phyloP scores from a whole-genome alignment of 1,140 invertebrate genomes.

The Plutomurus gul region DNA sequence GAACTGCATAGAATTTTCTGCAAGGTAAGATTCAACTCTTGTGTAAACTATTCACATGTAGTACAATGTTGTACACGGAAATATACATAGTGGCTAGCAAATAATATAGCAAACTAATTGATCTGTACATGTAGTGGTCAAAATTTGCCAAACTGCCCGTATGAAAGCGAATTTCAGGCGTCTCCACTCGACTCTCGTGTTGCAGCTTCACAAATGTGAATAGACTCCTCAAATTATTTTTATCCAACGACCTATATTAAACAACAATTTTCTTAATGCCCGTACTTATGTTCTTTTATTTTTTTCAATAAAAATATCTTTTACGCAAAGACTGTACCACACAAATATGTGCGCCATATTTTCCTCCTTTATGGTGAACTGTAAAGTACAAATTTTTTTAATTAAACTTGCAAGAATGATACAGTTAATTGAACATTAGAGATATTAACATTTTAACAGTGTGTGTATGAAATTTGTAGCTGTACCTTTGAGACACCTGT shows the following conservation, averaged over 20 bases:
- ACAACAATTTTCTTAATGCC: too few relatives aligned
- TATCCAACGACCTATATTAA: too few relatives aligned
- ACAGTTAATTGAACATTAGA: too few relatives aligned
- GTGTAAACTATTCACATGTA: neutral
- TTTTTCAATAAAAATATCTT: too few relatives aligned
- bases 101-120: neutral
- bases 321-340: too few relatives aligned
- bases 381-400: neutral
- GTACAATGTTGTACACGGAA: too few relatives aligned
- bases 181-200: neutral
- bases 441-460: too few relatives aligned
- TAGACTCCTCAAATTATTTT: neutral
- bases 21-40: neutral
- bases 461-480: neutral
- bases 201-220: neutral
- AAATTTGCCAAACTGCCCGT: neutral
- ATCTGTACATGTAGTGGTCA: neutral
- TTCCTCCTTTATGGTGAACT: neutral
- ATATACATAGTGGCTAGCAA: too few relatives aligned
- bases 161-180: neutral
- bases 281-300: too few relatives aligned
- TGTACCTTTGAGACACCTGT: neutral
- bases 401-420: neutral
- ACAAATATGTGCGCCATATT: neutral
- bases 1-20: neutral